These are phyloP conservation scores for Dichetophora obliterata DNA, from an alignment of 2,888 invertebrate species.

Conservation along the genomic window DNA sequence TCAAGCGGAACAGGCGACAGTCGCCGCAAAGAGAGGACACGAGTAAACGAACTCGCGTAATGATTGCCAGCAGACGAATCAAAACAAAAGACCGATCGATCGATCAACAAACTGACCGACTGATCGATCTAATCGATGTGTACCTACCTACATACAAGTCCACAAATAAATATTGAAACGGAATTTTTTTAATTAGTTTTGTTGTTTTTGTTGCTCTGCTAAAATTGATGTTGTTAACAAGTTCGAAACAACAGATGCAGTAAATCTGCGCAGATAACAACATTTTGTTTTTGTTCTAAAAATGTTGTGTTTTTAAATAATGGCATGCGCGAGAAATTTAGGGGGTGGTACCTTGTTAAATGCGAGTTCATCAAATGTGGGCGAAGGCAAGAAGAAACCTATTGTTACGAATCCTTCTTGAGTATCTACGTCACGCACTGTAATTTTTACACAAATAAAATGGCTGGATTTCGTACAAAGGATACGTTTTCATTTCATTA, in stretches of 20 bases:
- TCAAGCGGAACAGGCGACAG: background rate
- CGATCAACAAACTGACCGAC: background rate
- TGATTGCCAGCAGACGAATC: conserved; percentile 11
- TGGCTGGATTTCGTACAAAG: too few species aligned
- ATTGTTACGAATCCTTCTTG: too few species aligned
- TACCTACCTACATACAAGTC: background rate
- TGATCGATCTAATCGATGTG: background rate
- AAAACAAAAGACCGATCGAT: conserved; percentile 11
- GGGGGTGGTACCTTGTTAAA: too few species aligned
- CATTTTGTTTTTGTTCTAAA: background rate
- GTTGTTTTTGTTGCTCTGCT: background rate
- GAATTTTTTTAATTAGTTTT: conserved; percentile 18
- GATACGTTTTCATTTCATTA: too few species aligned
- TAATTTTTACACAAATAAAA: too few species aligned
- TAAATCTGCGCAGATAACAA: conserved; percentile 1
- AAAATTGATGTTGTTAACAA: background rate
- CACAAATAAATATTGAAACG: conserved; percentile 4
- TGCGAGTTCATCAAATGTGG: too few species aligned
- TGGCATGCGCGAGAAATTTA: too few species aligned
- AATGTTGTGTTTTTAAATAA: too few species aligned
- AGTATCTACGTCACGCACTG: too few species aligned
- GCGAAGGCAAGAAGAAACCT: too few species aligned
- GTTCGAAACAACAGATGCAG: conserved; percentile 18
- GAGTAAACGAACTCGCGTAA: background rate
- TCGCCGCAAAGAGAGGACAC: background rate